A percentile compares a stretch with the other conserved stretches of the same genome.
These are phyloP conservation scores for Pao palembangensis DNA, from an alignment of 2,113 vertebrate genomes.

Conservation along the genomic window DNA sequence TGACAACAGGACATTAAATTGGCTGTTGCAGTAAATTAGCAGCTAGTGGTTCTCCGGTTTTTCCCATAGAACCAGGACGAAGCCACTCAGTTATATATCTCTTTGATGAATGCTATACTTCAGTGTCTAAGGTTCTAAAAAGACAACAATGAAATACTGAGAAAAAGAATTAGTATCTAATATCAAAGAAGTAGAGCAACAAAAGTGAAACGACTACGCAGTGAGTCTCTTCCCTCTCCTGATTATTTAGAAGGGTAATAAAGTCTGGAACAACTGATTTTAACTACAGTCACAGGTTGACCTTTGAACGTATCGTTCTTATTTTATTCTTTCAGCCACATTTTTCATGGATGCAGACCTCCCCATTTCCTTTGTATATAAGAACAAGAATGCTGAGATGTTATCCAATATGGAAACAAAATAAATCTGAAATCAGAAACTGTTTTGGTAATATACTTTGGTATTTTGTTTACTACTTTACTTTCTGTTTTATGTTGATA, in stretches of 20 bases:
- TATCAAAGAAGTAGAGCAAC: conserved; percentile 42
- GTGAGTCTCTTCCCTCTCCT: neutral
- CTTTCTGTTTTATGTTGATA: too few relatives aligned
- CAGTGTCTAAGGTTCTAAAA: conserved; percentile 26
- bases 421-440: neutral
- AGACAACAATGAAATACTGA: conserved; percentile 30
- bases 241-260: neutral
- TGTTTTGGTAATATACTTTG: neutral
- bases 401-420: neutral
- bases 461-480: too few relatives aligned
- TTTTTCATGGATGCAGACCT: conserved; percentile 13
- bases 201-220: neutral
- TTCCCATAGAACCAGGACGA: conserved; percentile 38
- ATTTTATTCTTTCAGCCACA: conserved; percentile 10
- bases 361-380: conserved; percentile 3
- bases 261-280: conserved; percentile 2
- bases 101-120: conserved; percentile 39
- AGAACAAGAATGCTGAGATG: neutral
- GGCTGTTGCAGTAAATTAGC: conserved; percentile 50
- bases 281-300: neutral
- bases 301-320: neutral
- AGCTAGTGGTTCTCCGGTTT: conserved; percentile 8
- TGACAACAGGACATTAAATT: conserved; percentile 46
- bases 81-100: conserved; percentile 35
- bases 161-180: conserved; percentile 45